Evolutionary conservation across 2,113 vertebrate genomes (phyloP).

Genomic region (Rhadina sibilatrix): DNA sequence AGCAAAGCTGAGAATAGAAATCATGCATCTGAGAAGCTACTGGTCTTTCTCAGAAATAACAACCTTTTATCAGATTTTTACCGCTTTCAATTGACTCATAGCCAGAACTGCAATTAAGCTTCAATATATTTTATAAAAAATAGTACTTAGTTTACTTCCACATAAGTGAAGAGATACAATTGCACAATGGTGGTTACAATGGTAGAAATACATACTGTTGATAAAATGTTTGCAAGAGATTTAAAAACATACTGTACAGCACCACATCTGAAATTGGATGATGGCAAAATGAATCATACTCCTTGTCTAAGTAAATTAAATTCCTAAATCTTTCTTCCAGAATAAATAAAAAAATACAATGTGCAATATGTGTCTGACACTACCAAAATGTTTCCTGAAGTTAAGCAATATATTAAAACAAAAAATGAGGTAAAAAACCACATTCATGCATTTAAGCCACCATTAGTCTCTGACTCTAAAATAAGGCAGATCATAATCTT

Average conservation of each 20-base stretch:
- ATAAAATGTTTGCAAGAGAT: constrained; percentile 76
- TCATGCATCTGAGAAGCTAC: background rate
- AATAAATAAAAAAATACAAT: constrained; percentile 60
- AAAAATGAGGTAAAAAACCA: constrained; percentile 71
- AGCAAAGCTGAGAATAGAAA: background rate
- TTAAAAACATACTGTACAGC: constrained; percentile 80
- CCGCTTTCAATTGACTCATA: constrained; percentile 32
- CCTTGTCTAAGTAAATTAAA: constrained; percentile 64
- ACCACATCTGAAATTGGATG: constrained; percentile 76
- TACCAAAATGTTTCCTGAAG: constrained; percentile 69
- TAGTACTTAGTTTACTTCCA: constrained; percentile 83
- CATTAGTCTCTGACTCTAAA: constrained; percentile 76
- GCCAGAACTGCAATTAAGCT: constrained; percentile 60
- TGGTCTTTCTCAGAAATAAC: background rate
- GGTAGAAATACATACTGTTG: constrained; percentile 76
- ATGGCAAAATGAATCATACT: constrained; percentile 62
- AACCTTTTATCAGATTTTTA: background rate
- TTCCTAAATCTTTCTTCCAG: constrained; percentile 44
- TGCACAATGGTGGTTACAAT: constrained; percentile 81
- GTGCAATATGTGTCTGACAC: constrained; percentile 46
- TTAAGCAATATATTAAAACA: constrained; percentile 62
- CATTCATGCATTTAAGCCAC: constrained; percentile 80
- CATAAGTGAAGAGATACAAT: constrained; percentile 81
- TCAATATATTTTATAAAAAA: constrained; percentile 87
- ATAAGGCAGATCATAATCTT: constrained; percentile 78